phyloP scores from a whole-genome alignment of 2,888 invertebrate genomes.

The Liposcelis brunnea region DNA sequence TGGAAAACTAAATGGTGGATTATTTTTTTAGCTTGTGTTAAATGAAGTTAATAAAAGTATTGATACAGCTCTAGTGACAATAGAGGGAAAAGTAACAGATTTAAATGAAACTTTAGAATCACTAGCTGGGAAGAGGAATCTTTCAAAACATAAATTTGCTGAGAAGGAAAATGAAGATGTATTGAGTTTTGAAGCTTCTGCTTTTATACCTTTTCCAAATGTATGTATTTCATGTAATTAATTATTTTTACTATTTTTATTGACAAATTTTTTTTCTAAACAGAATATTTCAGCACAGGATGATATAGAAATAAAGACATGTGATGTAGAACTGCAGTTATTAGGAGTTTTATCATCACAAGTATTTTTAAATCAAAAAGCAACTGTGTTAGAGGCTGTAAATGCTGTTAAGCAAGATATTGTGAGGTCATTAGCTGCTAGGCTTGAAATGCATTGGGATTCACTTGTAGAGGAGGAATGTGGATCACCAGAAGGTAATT shows the following conservation, averaged over 20 bases:
- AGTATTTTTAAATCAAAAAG: slow-evolving; percentile 63
- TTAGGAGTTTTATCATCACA: slow-evolving; percentile 50
- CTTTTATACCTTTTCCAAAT: slow-evolving; percentile 43
- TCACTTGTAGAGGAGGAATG: slow-evolving; percentile 72
- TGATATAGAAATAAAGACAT: slow-evolving; percentile 8
- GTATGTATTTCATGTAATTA: slow-evolving; percentile 31
- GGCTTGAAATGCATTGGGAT: slow-evolving; percentile 85
- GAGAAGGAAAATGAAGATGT: slow-evolving; percentile 29
- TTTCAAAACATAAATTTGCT: slow-evolving; percentile 27
- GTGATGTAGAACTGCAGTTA: no score
- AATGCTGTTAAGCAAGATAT: slow-evolving; percentile 66
- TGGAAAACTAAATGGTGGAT: slow-evolving; percentile 7
- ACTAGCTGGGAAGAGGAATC: slow-evolving; percentile 40
- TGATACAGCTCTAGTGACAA: slow-evolving; percentile 47
- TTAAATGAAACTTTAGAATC: slow-evolving; percentile 41
- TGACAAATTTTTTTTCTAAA: no score
- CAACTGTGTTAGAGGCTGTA: slow-evolving; percentile 52
- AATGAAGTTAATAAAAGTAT: slow-evolving; percentile 39
- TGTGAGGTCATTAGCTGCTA: slow-evolving; percentile 62
- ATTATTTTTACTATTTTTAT: slow-evolving; percentile 12
- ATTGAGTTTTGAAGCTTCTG: slow-evolving; percentile 37
- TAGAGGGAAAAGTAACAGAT: slow-evolving; percentile 53
- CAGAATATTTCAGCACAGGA: no score
- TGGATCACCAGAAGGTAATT: slow-evolving; percentile 45
- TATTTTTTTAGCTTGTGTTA: slow-evolving; percentile 37